Conservation (phyloP, 2,888 invertebrate species). For the Galeopsomyia nigrocyanea region DNA sequence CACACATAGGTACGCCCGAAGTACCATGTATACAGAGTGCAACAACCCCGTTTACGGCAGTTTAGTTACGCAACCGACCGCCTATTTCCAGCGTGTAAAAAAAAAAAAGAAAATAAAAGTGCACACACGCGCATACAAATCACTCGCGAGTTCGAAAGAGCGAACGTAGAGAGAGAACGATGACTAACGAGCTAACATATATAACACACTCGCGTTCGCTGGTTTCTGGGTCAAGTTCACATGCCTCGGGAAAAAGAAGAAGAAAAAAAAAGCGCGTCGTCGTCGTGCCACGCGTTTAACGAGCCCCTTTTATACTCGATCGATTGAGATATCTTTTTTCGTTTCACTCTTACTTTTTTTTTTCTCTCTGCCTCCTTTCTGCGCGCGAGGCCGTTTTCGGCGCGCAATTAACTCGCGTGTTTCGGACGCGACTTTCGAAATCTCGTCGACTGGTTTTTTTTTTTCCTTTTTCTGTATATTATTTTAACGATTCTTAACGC, state of each 20-base stretch:
- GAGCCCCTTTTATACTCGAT: too few species aligned
- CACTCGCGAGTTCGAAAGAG: too few species aligned
- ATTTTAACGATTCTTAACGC: too few species aligned
- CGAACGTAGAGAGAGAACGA: not conserved
- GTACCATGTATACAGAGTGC: not conserved
- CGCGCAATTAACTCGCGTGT: not conserved
- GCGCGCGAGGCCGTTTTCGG: constrained; percentile 17
- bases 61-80: too few species aligned
- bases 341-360: constrained; percentile 26
- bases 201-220: not conserved
- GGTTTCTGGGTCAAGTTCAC: constrained; percentile 41
- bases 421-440: too few species aligned
- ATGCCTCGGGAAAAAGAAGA: not conserved
- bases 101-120: too few species aligned
- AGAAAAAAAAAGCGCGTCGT: not conserved
- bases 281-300: constrained; percentile 30
- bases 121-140: too few species aligned
- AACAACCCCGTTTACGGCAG: not conserved
- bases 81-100: too few species aligned
- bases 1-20: not conserved
- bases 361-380: not conserved
- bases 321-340: constrained; percentile 26
- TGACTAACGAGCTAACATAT: constrained; percentile 23
- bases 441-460: too few species aligned
- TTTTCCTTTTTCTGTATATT: too few species aligned